Evolutionary conservation across 2,797 vertebrate species (phyloP).

Genomic region (Hyperoplus lanceolatus): DNA sequence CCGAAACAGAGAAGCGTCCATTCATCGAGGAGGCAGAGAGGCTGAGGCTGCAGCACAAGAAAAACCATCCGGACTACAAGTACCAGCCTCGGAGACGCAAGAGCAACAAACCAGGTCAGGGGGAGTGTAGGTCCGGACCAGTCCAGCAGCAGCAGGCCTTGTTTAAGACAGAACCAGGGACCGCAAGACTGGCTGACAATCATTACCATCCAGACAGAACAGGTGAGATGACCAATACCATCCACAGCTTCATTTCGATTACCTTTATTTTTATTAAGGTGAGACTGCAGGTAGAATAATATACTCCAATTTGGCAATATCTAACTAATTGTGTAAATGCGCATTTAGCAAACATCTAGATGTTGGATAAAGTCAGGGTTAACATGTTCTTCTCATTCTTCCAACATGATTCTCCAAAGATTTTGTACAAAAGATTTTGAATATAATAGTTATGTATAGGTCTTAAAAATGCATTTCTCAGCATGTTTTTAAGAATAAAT

Average conservation of each 20-base stretch:
- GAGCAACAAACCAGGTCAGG: constrained; percentile 86
- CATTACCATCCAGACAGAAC: constrained; percentile 86
- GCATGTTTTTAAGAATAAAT: too few species aligned
- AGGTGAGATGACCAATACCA: constrained; percentile 45
- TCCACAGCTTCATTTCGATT: neutral
- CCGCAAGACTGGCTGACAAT: constrained; percentile 79
- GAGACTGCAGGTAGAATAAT: too few species aligned
- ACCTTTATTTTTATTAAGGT: neutral
- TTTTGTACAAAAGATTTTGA: too few species aligned
- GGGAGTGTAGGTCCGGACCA: constrained; percentile 82
- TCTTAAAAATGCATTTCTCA: too few species aligned
- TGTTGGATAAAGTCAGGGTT: too few species aligned
- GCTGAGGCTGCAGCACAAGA: constrained; percentile 93
- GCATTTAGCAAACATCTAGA: too few species aligned
- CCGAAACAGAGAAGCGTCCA: constrained; percentile 91
- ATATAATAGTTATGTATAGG: too few species aligned
- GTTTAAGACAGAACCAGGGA: constrained; percentile 67
- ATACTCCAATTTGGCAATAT: too few species aligned
- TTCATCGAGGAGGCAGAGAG: constrained; percentile 93
- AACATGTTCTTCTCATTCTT: too few species aligned
- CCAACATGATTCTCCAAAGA: too few species aligned
- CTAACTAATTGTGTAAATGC: too few species aligned
- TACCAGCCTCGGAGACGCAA: constrained; percentile 93
- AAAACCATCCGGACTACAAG: constrained; percentile 95
- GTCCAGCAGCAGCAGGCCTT: constrained; percentile 80